These are phyloP conservation scores for Chelonoidis abingdonii DNA, from an alignment of 2,113 vertebrate species.

Conservation along the genomic window DNA sequence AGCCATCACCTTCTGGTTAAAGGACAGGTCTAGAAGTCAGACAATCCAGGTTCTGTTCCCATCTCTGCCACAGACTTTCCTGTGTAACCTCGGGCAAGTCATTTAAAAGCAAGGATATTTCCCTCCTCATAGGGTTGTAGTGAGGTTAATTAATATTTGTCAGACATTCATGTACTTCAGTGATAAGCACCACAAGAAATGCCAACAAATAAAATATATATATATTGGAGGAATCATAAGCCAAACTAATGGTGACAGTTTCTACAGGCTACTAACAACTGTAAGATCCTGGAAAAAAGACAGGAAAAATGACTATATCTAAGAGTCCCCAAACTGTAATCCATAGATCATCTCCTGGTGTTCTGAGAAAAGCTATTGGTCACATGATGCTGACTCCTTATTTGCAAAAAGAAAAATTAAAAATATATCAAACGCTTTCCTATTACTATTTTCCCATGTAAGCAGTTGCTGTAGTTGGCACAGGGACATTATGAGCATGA, in stretches of 20 bases:
- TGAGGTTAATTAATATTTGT: not conserved
- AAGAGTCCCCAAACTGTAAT: not conserved
- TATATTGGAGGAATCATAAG: not conserved
- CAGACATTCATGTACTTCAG: not conserved
- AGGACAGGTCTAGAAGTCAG: not conserved
- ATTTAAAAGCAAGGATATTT: not conserved
- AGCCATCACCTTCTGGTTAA: not conserved
- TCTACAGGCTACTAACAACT: not conserved
- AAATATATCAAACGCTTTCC: conserved; percentile 3
- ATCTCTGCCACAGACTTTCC: not conserved
- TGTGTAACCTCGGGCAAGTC: not conserved
- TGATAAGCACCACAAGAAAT: not conserved
- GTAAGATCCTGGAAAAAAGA: not conserved
- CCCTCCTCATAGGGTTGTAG: not conserved
- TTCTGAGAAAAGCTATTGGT: conserved; percentile 1
- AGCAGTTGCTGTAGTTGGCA: not conserved
- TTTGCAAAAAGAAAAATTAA: conserved; percentile 30
- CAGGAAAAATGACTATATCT: not conserved
- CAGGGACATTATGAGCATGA: not conserved
- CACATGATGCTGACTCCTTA: not conserved
- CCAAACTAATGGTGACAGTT: not conserved
- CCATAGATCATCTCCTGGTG: not conserved
- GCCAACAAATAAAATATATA: not conserved
- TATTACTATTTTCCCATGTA: conserved; percentile 28
- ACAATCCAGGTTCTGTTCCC: not conserved